phyloP scores from a whole-genome alignment of 2,888 invertebrate species.

The Deroplatys truncata region DNA sequence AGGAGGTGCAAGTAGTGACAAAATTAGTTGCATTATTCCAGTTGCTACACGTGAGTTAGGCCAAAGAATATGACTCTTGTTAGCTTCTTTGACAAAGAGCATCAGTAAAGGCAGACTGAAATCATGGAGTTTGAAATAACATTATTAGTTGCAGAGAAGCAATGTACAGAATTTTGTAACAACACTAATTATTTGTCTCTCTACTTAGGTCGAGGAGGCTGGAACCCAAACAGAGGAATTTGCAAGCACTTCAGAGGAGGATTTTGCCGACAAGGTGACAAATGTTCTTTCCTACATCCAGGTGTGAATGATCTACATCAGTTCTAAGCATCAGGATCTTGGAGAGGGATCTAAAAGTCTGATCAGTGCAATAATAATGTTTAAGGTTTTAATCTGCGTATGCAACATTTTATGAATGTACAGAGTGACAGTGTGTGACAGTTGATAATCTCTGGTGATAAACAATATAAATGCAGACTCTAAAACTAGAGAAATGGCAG shows the following conservation, averaged over 20 bases:
- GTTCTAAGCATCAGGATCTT: not conserved
- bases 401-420: too few relatives aligned
- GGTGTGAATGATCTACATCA: conserved; percentile 55
- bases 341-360: not conserved
- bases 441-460: too few relatives aligned
- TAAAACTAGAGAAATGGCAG: too few relatives aligned
- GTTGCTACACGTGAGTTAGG: too few relatives aligned
- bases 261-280: conserved; percentile 75
- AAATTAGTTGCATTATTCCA: too few relatives aligned
- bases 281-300: conserved; percentile 80
- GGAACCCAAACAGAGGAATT: conserved; percentile 44
- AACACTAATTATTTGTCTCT: too few relatives aligned
- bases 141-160: not conserved
- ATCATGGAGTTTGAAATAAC: not conserved
- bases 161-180: not conserved
- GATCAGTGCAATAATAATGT: not conserved
- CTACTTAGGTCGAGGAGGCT: not conserved
- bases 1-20: too few relatives aligned
- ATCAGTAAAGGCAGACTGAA: too few relatives aligned
- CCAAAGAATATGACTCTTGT: too few relatives aligned
- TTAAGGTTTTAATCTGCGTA: not conserved
- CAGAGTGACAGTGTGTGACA: too few relatives aligned
- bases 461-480: too few relatives aligned
- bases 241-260: conserved; percentile 79
- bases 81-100: too few relatives aligned